These are phyloP conservation scores for Petrolisthes cinctipes DNA, from an alignment of 2,888 invertebrate genomes.

Conservation along the genomic window DNA sequence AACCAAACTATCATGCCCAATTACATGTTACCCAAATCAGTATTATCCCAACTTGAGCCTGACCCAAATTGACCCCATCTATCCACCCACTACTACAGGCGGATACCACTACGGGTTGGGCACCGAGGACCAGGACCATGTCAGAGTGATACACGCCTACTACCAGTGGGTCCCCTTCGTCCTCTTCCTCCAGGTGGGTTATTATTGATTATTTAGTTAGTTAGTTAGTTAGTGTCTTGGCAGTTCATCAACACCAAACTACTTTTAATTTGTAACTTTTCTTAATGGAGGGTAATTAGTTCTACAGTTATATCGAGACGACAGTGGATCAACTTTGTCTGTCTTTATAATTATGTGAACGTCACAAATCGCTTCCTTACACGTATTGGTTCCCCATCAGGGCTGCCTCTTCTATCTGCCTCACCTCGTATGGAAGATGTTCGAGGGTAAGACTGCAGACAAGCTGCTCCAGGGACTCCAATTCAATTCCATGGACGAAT, in stretches of 20 bases:
- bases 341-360: too few species aligned
- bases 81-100: not conserved
- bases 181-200: conserved; percentile 70
- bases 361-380: too few species aligned
- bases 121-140: conserved; percentile 75
- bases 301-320: too few species aligned
- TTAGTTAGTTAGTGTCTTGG: not conserved
- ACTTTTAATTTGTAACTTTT: not conserved
- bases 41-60: too few species aligned
- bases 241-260: not conserved
- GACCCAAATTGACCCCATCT: not conserved
- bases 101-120: conserved; percentile 76
- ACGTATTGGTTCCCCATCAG: conserved; percentile 26
- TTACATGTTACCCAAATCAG: too few species aligned
- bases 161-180: conserved; percentile 96
- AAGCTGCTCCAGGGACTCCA: conserved; percentile 61
- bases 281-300: too few species aligned
- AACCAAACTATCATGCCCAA: too few species aligned
- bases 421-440: conserved; percentile 63
- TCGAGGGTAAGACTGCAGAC: conserved; percentile 60
- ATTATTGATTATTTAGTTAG: not conserved
- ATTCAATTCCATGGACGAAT: conserved; percentile 48
- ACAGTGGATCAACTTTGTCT: too few species aligned
- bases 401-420: conserved; percentile 65
- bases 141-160: conserved; percentile 86